phyloP scores from a whole-genome alignment of 1,140 invertebrate species.

The Trichonephila clavipes region DNA sequence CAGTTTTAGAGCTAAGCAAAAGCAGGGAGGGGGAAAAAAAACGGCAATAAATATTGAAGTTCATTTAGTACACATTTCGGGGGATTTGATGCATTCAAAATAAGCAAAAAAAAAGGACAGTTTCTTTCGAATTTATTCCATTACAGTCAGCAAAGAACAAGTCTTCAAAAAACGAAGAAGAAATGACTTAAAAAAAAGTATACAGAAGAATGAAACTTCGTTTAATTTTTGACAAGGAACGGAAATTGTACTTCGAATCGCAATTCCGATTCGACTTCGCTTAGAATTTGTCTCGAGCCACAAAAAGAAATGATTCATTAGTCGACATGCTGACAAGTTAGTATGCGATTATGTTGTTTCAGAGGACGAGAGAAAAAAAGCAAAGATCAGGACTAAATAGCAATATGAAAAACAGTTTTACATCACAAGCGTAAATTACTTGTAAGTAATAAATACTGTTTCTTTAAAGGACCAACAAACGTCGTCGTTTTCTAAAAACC shows the following conservation, averaged over 20 bases:
- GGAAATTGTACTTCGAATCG: not conserved
- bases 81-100: too few species aligned
- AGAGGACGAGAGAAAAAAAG: slow-evolving; percentile 18
- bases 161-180: not conserved
- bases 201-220: not conserved
- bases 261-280: not conserved
- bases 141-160: too few species aligned
- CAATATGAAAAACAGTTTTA: slow-evolving; percentile 38
- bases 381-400: not conserved
- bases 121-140: too few species aligned
- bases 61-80: too few species aligned
- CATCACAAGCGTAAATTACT: slow-evolving; percentile 30
- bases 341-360: not conserved
- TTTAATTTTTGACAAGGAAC: not conserved
- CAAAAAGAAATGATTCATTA: slow-evolving; percentile 3
- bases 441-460: slow-evolving; percentile 65
- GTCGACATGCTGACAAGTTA: not conserved
- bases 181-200: not conserved
- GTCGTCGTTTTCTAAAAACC: not conserved
- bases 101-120: too few species aligned
- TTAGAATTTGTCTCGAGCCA: not conserved
- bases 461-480: slow-evolving; percentile 11
- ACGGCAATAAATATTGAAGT: too few species aligned
- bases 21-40: too few species aligned
- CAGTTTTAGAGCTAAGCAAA: too few species aligned